Evolutionary conservation across 1,140 invertebrate genomes (phyloP), one percentile per base, ranked within the genome.

Genomic region (Nephotettix cincticeps): DNA sequence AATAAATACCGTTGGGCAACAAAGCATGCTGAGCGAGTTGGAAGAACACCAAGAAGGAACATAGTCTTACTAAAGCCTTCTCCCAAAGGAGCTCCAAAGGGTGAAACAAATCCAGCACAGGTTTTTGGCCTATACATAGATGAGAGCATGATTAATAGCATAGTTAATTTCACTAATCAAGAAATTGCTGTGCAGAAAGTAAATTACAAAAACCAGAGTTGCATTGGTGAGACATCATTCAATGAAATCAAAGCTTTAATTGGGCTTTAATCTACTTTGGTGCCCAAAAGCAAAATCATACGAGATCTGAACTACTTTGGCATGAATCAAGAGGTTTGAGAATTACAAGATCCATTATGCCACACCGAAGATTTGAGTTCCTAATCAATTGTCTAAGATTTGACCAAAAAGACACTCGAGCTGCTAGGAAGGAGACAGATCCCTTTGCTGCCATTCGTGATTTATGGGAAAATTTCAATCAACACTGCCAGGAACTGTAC

Each of bases 381-480:
- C 68, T 76, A 23, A 29, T 70, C 25, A 19, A 43, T 19, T 23
- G 65, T 51, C 51, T 75, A 45, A n/a, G n/a, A n/a, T n/a, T n/a
- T n/a, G n/a, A n/a, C n/a, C n/a, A n/a, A n/a, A n/a, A n/a, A n/a
- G n/a, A n/a, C n/a, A n/a, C n/a, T n/a, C n/a, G n/a, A n/a, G n/a
- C n/a, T n/a, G n/a, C n/a, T n/a, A n/a, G n/a, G n/a, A n/a, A n/a
- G n/a, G n/a, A n/a, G n/a, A n/a, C n/a, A n/a, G n/a, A n/a, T n/a
- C n/a, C n/a, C n/a, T 73, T 76, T 14, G 73, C 73, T 21, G 21
- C 76, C 40, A 51, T 74, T 30, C 45, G 72, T 28, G 73, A 74
- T 29, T 58, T 74, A 56, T 74, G 72, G 68, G 67, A 73, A 43
- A 13, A 17, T 17, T 76, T 74, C 61, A 70, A 32, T 30, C 9